Evolutionary conservation across 2,888 invertebrate genomes (phyloP).

Genomic region (Athetis lepigone): DNA sequence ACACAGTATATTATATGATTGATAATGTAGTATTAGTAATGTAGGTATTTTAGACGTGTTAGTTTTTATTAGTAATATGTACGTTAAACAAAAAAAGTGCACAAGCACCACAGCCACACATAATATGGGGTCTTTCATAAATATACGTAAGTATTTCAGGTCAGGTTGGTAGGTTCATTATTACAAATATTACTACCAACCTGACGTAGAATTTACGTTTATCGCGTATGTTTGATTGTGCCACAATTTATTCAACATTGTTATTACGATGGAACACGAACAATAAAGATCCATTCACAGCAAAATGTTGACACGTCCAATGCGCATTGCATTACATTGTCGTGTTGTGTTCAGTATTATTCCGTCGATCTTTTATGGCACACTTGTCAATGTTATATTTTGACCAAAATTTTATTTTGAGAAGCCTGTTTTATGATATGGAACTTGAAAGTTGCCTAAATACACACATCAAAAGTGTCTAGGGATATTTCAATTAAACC

Average conservation of each 20-base stretch:
- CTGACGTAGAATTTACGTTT: constrained; percentile 49
- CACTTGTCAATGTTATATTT: constrained; percentile 13
- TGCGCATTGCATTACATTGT: constrained; percentile 55
- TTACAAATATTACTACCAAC: constrained; percentile 29
- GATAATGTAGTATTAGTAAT: background rate
- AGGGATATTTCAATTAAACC: no score
- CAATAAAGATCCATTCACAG: constrained; percentile 70
- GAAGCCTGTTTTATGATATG: background rate
- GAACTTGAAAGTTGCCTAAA: background rate
- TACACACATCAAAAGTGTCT: no score
- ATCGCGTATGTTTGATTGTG: constrained; percentile 60
- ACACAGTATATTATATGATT: background rate
- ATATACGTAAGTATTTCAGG: background rate
- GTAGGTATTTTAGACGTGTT: background rate
- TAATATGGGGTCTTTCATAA: no score
- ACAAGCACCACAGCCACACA: no score
- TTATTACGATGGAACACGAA: constrained; percentile 74
- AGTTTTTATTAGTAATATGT: no score
- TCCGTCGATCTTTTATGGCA: constrained; percentile 29
- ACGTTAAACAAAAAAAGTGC: no score
- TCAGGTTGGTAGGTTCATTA: background rate
- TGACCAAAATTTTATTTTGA: constrained; percentile 1
- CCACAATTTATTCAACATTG: constrained; percentile 67
- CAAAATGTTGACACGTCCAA: constrained; percentile 72
- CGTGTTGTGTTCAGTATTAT: constrained; percentile 36